A percentile compares a stretch with the other conserved stretches of the same genome.
phyloP scores from a whole-genome alignment of 2,888 invertebrate genomes.

The Automeris io region DNA sequence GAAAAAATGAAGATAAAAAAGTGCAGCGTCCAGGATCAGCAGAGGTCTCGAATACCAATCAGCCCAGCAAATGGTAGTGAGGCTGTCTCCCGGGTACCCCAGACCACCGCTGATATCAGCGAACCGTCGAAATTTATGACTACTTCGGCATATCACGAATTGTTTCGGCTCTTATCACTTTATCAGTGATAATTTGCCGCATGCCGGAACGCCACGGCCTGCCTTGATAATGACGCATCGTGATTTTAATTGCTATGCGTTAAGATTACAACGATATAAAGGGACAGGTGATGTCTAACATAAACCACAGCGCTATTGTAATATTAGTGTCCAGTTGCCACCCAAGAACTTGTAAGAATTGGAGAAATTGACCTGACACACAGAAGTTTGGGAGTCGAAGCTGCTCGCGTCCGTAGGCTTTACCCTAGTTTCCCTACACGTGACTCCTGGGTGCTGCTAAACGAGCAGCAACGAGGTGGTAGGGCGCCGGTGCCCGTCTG shows the following conservation, averaged over 20 bases:
- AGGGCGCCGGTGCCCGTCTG: too few relatives aligned
- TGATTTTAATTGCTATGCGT: slow-evolving; percentile 26
- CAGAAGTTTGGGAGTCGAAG: too few relatives aligned
- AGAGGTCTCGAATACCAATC: slow-evolving; percentile 77
- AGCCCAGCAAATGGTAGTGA: slow-evolving; percentile 45
- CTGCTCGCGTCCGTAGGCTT: too few relatives aligned
- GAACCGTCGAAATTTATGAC: slow-evolving; percentile 44
- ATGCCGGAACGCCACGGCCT: slow-evolving; percentile 8
- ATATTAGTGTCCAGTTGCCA: too few relatives aligned
- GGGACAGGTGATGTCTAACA: too few relatives aligned
- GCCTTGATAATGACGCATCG: slow-evolving; percentile 17
- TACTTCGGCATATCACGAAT: slow-evolving; percentile 39
- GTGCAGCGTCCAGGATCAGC: slow-evolving; percentile 62
- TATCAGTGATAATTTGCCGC: slow-evolving; percentile 56
- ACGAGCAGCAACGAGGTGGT: too few relatives aligned
- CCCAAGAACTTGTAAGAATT: too few relatives aligned
- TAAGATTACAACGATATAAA: too few relatives aligned
- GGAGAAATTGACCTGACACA: too few relatives aligned
- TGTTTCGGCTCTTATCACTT: slow-evolving; percentile 38
- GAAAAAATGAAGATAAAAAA: slow-evolving; percentile 68
- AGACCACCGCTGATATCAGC: slow-evolving; percentile 73
- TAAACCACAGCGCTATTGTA: too few relatives aligned
- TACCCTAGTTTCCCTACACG: too few relatives aligned
- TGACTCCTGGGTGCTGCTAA: too few relatives aligned
- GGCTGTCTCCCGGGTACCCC: slow-evolving; percentile 61